A percentile compares a stretch with the other conserved stretches of the same genome.
Conservation (phyloP, 64 coral and sea anemone species). For the Dendronephthya gigantea region DNA sequence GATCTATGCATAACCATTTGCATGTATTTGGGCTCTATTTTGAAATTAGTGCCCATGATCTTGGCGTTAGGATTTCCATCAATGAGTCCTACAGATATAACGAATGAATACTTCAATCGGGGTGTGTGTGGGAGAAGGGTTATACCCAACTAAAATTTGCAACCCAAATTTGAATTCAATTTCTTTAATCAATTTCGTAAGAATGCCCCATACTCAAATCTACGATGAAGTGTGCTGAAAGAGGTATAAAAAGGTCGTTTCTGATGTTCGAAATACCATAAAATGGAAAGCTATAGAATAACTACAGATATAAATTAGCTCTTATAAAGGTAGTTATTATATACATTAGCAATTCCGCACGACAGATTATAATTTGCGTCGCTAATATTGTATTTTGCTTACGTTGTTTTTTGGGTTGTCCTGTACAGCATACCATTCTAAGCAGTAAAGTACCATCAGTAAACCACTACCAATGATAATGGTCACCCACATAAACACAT, state of each 20-base stretch:
- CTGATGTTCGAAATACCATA: too few species aligned
- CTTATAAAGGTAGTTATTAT: too few species aligned
- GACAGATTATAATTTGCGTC: background rate
- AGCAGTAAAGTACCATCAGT: slow-evolving; percentile 87
- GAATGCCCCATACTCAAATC: too few species aligned
- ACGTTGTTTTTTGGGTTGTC: slow-evolving; percentile 74
- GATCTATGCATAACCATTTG: background rate
- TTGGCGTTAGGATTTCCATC: slow-evolving; percentile 1
- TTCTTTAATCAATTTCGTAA: too few species aligned
- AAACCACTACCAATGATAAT: slow-evolving; percentile 74
- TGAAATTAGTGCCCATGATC: background rate
- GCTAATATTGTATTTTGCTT: slow-evolving; percentile 28
- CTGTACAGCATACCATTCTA: slow-evolving; percentile 71
- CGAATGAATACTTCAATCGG: too few species aligned
- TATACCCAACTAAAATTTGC: too few species aligned
- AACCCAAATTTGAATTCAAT: too few species aligned
- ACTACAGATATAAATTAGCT: too few species aligned
- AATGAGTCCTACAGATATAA: background rate
- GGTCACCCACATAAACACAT: slow-evolving; percentile 83
- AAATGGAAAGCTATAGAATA: too few species aligned
- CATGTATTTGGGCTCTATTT: background rate
- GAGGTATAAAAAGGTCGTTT: too few species aligned
- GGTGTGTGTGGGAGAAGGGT: too few species aligned
- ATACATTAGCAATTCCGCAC: background rate
- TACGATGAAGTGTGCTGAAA: too few species aligned